Percentiles rank a stretch among this genome's conserved stretches.
phyloP scores from a whole-genome alignment of 2,797 vertebrate species.

The Oreonectes daqikongensis region DNA sequence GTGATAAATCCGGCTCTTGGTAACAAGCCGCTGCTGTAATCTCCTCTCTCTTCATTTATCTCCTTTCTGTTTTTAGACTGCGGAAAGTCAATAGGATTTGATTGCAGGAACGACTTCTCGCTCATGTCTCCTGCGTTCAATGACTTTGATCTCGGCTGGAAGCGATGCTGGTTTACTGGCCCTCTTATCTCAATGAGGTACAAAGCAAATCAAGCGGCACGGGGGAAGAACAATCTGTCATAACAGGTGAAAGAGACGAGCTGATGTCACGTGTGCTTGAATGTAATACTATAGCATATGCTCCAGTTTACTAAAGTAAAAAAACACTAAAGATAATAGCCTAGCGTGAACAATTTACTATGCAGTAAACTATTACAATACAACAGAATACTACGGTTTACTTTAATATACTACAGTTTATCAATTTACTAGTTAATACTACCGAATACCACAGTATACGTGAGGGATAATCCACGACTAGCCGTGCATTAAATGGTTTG shows the following conservation, averaged over 20 bases:
- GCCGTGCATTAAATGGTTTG: no score
- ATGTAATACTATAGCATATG: background rate
- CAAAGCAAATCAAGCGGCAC: background rate
- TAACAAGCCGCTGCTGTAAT: background rate
- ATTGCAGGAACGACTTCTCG: slow-evolving; percentile 15
- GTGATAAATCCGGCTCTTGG: slow-evolving; percentile 11
- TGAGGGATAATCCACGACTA: no score
- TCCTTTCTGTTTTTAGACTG: slow-evolving; percentile 29
- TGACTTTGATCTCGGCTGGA: slow-evolving; percentile 28
- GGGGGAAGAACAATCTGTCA: background rate
- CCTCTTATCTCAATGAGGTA: slow-evolving; percentile 29
- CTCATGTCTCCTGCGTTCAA: slow-evolving; percentile 9
- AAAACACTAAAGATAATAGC: no score
- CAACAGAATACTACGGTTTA: no score
- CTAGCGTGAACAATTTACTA: no score
- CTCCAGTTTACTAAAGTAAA: no score
- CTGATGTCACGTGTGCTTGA: background rate
- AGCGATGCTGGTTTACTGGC: slow-evolving; percentile 18
- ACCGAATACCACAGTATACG: no score
- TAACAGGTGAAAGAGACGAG: background rate
- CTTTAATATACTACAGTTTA: no score
- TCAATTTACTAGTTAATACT: no score
- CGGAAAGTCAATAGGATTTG: slow-evolving; percentile 31
- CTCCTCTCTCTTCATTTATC: slow-evolving; percentile 27
- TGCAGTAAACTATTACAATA: no score